Conservation (phyloP, 2,888 invertebrate species). For the Penaeus monodon region DNA sequence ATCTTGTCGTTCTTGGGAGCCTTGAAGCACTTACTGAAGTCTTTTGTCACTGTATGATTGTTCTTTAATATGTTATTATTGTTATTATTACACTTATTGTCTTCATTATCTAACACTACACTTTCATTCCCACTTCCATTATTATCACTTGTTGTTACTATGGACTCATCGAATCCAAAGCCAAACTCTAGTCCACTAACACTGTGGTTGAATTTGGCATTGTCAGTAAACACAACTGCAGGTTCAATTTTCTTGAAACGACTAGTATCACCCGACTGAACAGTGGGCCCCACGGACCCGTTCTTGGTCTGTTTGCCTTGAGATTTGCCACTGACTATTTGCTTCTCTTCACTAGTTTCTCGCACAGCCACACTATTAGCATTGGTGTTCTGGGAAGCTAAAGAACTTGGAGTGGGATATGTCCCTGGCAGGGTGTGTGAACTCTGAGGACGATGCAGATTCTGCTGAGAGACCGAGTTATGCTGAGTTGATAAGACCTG, state of each 20-base stretch:
- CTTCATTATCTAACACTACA: conserved; percentile 23
- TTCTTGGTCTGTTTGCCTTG: conserved; percentile 35
- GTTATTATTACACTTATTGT: conserved; percentile 26
- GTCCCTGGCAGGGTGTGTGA: conserved; percentile 2
- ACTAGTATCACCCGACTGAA: conserved; percentile 49
- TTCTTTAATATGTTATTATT: conserved; percentile 43
- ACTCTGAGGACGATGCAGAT: background rate
- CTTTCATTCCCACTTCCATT: conserved; percentile 31
- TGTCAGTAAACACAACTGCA: conserved; percentile 62
- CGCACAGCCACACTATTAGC: conserved; percentile 19
- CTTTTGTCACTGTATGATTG: conserved; percentile 36
- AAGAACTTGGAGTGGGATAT: background rate
- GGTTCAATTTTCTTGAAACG: conserved; percentile 50
- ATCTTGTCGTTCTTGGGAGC: conserved; percentile 59
- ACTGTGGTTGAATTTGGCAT: conserved; percentile 55
- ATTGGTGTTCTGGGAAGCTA: conserved; percentile 7
- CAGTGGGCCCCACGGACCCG: conserved; percentile 20
- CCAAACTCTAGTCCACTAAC: conserved; percentile 60
- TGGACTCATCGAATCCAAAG: conserved; percentile 54
- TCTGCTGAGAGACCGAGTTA: background rate
- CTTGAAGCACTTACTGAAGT: conserved; percentile 58
- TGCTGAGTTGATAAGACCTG: background rate
- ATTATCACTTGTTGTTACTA: conserved; percentile 41
- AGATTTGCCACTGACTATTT: conserved; percentile 9
- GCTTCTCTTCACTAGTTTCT: conserved; percentile 40